These are phyloP conservation scores for Altica lythri DNA, from an alignment of 2,888 invertebrate genomes.

Conservation along the genomic window DNA sequence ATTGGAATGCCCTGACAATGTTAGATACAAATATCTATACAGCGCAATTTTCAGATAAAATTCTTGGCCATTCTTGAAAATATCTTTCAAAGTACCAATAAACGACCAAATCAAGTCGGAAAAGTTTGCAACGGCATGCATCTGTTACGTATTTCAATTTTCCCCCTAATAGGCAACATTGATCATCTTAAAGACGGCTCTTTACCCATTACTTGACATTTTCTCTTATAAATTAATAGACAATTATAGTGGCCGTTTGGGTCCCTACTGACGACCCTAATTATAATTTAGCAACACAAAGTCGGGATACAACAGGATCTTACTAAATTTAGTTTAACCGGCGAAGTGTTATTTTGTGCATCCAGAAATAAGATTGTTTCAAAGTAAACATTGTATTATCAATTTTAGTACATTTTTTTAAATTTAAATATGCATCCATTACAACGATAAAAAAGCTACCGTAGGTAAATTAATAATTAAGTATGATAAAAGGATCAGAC, in stretches of 20 bases:
- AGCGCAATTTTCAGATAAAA: too few species aligned
- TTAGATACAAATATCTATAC: too few species aligned
- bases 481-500: too few species aligned
- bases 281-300: slow-evolving; percentile 20
- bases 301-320: slow-evolving; percentile 6
- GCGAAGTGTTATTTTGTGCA: too few species aligned
- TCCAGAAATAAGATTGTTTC: too few species aligned
- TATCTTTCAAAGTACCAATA: slow-evolving; percentile 6
- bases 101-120: slow-evolving; percentile 3
- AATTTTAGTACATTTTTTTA: too few species aligned
- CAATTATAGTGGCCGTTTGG: slow-evolving; percentile 11
- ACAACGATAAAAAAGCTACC: too few species aligned
- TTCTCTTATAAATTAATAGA: slow-evolving; percentile 17
- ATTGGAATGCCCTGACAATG: too few species aligned
- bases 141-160: slow-evolving; percentile 37
- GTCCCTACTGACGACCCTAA: not conserved
- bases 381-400: too few species aligned
- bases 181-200: slow-evolving; percentile 33
- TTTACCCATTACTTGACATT: slow-evolving; percentile 12
- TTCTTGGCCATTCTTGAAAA: not conserved
- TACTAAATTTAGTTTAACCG: not conserved
- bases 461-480: too few species aligned
- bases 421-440: too few species aligned
- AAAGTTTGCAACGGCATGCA: slow-evolving; percentile 17
- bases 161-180: slow-evolving; percentile 31